Conservation (phyloP, 2,888 invertebrate genomes). For the Oligia latruncula region DNA sequence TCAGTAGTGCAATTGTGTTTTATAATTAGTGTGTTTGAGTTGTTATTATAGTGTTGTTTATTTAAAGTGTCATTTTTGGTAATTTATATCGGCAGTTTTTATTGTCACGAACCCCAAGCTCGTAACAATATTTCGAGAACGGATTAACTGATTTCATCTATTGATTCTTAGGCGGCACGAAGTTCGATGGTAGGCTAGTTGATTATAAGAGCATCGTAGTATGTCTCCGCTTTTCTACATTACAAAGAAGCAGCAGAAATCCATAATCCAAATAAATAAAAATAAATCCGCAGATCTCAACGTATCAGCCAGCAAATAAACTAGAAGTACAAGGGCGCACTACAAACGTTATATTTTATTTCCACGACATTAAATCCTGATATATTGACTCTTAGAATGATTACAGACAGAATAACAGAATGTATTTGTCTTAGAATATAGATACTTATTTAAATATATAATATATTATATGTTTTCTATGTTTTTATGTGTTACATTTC, state of each 20-base stretch:
- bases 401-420: constrained; percentile 36
- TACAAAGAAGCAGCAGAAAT: background rate
- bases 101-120: too few relatives aligned
- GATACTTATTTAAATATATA: constrained; percentile 7
- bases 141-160: too few relatives aligned
- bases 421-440: constrained; percentile 40
- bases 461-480: constrained; percentile 51
- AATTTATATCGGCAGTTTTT: too few relatives aligned
- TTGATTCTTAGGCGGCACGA: too few relatives aligned
- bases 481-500: constrained; percentile 29
- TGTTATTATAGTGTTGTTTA: too few relatives aligned
- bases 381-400: constrained; percentile 73
- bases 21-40: too few relatives aligned
- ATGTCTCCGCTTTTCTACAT: background rate
- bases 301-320: constrained; percentile 80
- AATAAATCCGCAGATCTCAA: constrained; percentile 71
- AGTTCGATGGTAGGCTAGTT: background rate
- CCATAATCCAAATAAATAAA: constrained; percentile 47
- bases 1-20: too few relatives aligned
- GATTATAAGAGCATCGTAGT: background rate
- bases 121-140: background rate
- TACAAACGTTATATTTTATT: constrained; percentile 83
- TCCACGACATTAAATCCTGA: constrained; percentile 85
- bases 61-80: too few relatives aligned
- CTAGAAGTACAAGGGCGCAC: constrained; percentile 76